Base-by-base conservation (phyloP, 2,888 invertebrate species). In the Nemotelus nigrinus region DNA sequence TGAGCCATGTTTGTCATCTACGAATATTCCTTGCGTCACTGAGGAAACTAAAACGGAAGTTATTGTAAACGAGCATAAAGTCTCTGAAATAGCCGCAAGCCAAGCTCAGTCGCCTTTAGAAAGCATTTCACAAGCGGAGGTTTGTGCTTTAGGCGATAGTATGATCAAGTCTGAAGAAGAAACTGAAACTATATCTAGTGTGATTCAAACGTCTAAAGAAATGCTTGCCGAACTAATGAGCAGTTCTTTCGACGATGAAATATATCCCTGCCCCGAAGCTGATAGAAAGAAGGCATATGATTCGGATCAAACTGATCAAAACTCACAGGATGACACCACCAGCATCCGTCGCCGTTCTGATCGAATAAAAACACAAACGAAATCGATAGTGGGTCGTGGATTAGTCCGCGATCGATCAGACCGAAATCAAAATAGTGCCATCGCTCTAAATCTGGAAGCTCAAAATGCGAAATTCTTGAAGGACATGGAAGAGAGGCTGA, bases 331-430 rank as follows among this genome's bases (percentile, higher is more conserved):
- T 39, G 55, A 50, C 39, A 48, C 53, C 48, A 70, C 58, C 3
- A n/a, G 86, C 87, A 89, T 89, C n/a, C 92, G 94, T 0, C 88
- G 94, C 41, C 89, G 94, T 67, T 94, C 94, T 4, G 93, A 90
- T 84, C 90, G 94, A 79, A 93, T 94, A 78, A 93, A 94, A 84
- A 92, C 93, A 58, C 89, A 90, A 79, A 85, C 91, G 84, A 92
- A 92, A 83, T 92, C 90, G 82, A 91, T 90, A 3, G 90, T 91
- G 83, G 92, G 92, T 0, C 90, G 91, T 84, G 92, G 92, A 41
- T 85, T 92, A 80, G 92, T 92, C 0, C 90, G 90, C 83, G 89
- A 90, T 55, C 89, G 63, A 48, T 45, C 60, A 7, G 84, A 7
- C 82, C 84, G 58, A 84, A 39, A 80, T 82, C 44, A 85, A 25